phyloP scores from a whole-genome alignment of 2,888 invertebrate genomes.

The Zeuzera pyrina region DNA sequence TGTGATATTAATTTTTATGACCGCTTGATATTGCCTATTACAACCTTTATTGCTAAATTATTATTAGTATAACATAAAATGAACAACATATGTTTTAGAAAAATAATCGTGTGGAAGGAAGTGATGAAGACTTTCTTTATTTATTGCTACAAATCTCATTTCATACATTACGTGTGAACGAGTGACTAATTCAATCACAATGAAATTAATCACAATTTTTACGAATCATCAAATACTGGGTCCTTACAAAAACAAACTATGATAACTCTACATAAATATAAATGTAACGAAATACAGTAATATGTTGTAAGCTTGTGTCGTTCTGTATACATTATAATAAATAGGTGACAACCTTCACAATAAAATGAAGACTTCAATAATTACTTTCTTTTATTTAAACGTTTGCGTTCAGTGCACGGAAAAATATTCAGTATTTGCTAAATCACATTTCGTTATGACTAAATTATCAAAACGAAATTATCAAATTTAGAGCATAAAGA shows the following conservation, averaged over 20 bases:
- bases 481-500: too few relatives aligned
- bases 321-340: slow-evolving; percentile 61
- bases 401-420: neutral
- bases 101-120: too few relatives aligned
- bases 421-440: too few relatives aligned
- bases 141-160: too few relatives aligned
- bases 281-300: slow-evolving; percentile 54
- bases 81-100: slow-evolving; percentile 24
- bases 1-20: slow-evolving; percentile 37
- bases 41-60: neutral
- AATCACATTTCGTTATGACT: too few relatives aligned
- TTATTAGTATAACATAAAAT: neutral
- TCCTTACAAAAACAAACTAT: neutral
- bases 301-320: slow-evolving; percentile 61
- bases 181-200: too few relatives aligned
- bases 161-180: too few relatives aligned
- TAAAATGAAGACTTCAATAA: slow-evolving; percentile 67
- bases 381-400: slow-evolving; percentile 32
- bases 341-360: slow-evolving; percentile 67
- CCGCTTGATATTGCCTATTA: slow-evolving; percentile 34
- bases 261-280: neutral
- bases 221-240: neutral
- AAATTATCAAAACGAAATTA: too few relatives aligned
- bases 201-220: too few relatives aligned
- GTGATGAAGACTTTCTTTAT: too few relatives aligned